Evolutionary conservation across 2,888 invertebrate species (phyloP).

Genomic region (Boloria euphrosyne): DNA sequence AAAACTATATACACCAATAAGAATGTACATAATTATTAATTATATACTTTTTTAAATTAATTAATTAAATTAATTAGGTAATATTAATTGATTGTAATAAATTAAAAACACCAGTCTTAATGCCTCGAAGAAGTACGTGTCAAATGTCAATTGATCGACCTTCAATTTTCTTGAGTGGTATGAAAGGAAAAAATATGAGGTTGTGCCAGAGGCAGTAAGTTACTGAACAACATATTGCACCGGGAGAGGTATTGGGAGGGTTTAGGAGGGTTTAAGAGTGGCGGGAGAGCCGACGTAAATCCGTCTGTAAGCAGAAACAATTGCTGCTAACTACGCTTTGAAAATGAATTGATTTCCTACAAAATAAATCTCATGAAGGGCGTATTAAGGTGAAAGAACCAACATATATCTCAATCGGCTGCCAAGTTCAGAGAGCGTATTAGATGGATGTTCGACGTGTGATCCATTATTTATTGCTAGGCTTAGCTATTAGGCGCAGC

Average conservation of each 20-base stretch:
- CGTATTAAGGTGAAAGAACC: constrained; percentile 2
- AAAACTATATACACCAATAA: too few species aligned
- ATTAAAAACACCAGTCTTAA: too few species aligned
- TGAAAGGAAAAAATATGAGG: constrained; percentile 26
- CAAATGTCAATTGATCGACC: not conserved
- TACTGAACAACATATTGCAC: constrained; percentile 24
- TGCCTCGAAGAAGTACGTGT: not conserved
- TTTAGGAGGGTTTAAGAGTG: not conserved
- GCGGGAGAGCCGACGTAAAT: constrained; percentile 4
- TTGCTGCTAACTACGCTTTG: constrained; percentile 27
- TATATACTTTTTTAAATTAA: too few species aligned
- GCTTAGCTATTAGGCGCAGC: too few species aligned
- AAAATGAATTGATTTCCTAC: constrained; percentile 26
- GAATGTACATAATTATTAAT: too few species aligned
- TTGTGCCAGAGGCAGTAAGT: constrained; percentile 19
- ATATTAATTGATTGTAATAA: too few species aligned
- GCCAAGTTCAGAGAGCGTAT: not conserved
- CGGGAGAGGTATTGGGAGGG: not conserved
- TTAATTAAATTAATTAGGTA: too few species aligned
- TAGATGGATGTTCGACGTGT: not conserved
- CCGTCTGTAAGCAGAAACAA: constrained; percentile 18
- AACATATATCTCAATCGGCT: constrained; percentile 5
- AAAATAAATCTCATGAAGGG: constrained; percentile 8
- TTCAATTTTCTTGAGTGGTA: constrained; percentile 8
- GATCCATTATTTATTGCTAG: too few species aligned